Percentiles rank a stretch among this genome's conserved stretches.
phyloP scores from a whole-genome alignment of 1,140 invertebrate species.

The Cylas formicarius region DNA sequence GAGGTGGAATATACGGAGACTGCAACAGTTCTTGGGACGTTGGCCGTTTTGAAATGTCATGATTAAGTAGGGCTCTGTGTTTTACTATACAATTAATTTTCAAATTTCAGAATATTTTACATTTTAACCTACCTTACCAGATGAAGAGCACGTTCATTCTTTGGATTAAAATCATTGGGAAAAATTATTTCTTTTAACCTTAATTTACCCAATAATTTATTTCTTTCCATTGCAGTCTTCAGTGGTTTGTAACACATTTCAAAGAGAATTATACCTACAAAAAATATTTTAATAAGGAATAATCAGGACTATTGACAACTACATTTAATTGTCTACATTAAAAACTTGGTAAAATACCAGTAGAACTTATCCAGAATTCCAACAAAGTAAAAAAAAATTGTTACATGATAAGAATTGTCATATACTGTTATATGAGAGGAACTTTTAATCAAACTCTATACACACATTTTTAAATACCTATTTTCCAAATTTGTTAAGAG shows the following conservation, averaged over 20 bases:
- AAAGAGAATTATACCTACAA: constrained; percentile 83
- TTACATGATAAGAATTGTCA: too few relatives aligned
- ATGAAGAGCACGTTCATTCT: constrained; percentile 42
- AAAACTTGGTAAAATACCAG: too few relatives aligned
- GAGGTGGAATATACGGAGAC: constrained; percentile 73
- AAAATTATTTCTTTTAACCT: constrained; percentile 60
- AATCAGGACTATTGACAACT: too few relatives aligned
- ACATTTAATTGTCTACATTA: too few relatives aligned
- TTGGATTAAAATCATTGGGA: constrained; percentile 40
- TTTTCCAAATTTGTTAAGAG: too few relatives aligned
- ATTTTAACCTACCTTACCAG: constrained; percentile 42
- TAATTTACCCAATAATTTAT: constrained; percentile 64
- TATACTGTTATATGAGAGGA: too few relatives aligned
- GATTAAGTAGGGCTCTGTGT: constrained; percentile 74
- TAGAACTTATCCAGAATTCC: too few relatives aligned
- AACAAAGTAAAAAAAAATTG: too few relatives aligned
- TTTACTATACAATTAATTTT: constrained; percentile 18
- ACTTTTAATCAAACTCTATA: too few relatives aligned
- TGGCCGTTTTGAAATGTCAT: constrained; percentile 75
- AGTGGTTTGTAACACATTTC: constrained; percentile 88
- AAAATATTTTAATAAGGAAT: too few relatives aligned
- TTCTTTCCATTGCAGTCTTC: constrained; percentile 81
- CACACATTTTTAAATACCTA: too few relatives aligned
- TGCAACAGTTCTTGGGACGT: constrained; percentile 74
- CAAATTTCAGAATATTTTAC: neutral